These are phyloP conservation scores for Melanotaenia boesemani DNA, from an alignment of 2,797 vertebrate species.

Conservation along the genomic window DNA sequence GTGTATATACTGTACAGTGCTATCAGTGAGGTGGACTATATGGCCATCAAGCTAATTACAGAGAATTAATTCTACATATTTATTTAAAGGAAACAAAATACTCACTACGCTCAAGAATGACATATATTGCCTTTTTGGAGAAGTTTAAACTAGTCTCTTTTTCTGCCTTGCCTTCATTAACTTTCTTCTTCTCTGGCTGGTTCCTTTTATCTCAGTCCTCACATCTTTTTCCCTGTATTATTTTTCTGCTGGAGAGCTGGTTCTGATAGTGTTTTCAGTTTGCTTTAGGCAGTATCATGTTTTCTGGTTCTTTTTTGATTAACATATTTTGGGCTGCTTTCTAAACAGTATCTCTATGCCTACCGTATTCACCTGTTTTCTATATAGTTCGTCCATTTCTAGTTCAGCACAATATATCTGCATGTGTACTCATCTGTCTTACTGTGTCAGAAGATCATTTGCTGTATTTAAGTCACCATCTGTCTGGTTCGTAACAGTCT, in stretches of 20 bases:
- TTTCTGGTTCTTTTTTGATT: conserved; percentile 19
- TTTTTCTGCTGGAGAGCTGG: not conserved
- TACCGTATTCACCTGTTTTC: conserved; percentile 17
- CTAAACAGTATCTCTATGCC: conserved; percentile 39
- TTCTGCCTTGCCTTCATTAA: conserved; percentile 37
- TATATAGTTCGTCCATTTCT: conserved; percentile 8
- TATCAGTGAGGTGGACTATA: conserved; percentile 70
- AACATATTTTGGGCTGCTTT: conserved; percentile 7
- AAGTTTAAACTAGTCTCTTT: conserved; percentile 71
- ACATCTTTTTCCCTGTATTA: not conserved
- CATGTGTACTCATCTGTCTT: conserved; percentile 39
- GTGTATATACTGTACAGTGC: conserved; percentile 88
- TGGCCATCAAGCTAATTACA: conserved; percentile 70
- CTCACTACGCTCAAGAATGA: conserved; percentile 84
- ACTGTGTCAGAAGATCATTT: conserved; percentile 27
- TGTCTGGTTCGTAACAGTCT: conserved; percentile 43
- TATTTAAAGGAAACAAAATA: conserved; percentile 80
- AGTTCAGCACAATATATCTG: conserved; percentile 21
- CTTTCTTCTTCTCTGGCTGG: conserved; percentile 24
- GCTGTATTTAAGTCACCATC: conserved; percentile 41
- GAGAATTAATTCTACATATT: conserved; percentile 81
- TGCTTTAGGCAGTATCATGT: conserved; percentile 21
- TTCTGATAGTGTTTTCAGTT: conserved; percentile 19
- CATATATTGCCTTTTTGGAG: conserved; percentile 89
- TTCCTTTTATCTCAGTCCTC: conserved; percentile 4